A percentile compares a stretch with the other conserved stretches of the same genome.
phyloP scores from a whole-genome alignment of 2,113 vertebrate genomes.

The Apeltes quadracus region DNA sequence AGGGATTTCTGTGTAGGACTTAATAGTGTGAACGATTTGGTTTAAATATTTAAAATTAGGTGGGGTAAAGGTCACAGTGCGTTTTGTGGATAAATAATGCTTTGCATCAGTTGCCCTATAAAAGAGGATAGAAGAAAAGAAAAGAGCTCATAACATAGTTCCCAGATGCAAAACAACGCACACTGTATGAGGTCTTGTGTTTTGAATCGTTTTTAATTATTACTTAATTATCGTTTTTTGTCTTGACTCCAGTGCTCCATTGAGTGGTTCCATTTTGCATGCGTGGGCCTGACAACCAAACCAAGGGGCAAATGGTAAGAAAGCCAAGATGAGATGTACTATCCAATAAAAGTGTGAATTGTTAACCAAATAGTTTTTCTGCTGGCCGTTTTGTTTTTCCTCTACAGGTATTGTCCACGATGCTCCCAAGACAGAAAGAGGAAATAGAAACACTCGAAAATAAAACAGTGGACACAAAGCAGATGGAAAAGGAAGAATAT shows the following conservation, averaged over 20 bases:
- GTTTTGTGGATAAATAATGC: conserved; percentile 5
- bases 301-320: conserved; percentile 98
- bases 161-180: neutral
- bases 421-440: conserved; percentile 83
- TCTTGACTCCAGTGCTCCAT: conserved; percentile 89
- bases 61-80: neutral
- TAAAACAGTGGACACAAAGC: conserved; percentile 35
- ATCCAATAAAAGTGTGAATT: neutral
- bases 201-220: conserved; percentile 18
- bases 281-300: conserved; percentile 96
- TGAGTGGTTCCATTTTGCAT: conserved; percentile 99
- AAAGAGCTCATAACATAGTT: neutral
- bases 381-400: neutral
- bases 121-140: neutral
- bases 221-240: neutral
- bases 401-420: conserved; percentile 81
- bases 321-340: neutral
- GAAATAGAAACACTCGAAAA: conserved; percentile 72
- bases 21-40: neutral
- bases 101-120: neutral
- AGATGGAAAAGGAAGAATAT: conserved; percentile 58
- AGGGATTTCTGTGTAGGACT: neutral
- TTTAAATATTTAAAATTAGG: neutral
- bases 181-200: neutral
- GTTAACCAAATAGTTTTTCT: neutral